Evolutionary conservation across 1,140 invertebrate species (phyloP), one percentile per base, ranked within the genome.

Genomic region (Acromyrmex echinatior): DNA sequence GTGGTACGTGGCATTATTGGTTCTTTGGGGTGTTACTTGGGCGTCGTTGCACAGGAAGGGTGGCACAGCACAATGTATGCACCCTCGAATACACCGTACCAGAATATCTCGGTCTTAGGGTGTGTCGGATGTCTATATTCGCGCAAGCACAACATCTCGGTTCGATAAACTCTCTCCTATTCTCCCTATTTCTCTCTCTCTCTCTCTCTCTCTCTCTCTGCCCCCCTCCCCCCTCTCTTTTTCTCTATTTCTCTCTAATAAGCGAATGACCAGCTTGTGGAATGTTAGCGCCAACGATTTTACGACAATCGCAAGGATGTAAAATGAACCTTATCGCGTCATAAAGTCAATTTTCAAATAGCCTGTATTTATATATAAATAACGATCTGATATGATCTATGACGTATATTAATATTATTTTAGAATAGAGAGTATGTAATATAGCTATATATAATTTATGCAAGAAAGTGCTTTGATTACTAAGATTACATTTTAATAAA

Each of bases 81-180:
- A 51, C 49, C 49, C 49, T 51, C 49, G 49, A 3, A 51, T 51
- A 16, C 87, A 91, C 63, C 79, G 74, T 87, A 49, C 88, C 86
- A 86, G 65, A 86, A 91, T 91, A 87, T 89, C 89, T 91, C 77
- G 81, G 79, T 92, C 91, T 91, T 91, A 91, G 90, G 91, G 90
- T 91, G 89, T 89, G 90, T 87, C 85, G 87, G 65, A 91, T 91
- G 90, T 91, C 90, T 91, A 91, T 91, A 91, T 91, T 91, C 90
- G 87, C 79, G 80, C 87, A 71, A 79, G 78, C 80, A 85, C 90
- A 87, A 86, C 90, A 88, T 91, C 89, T 91, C 87, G 82, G 89
- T 89, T 91, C 89, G 82, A 91, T 91, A 91, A 91, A 91, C 84
- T 85, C 77, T 45, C 82, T 86, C 74, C 80, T 56, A 10, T 62